These are phyloP conservation scores for Odontomachus brunneus DNA, from an alignment of 1,140 invertebrate genomes.

Conservation along the genomic window DNA sequence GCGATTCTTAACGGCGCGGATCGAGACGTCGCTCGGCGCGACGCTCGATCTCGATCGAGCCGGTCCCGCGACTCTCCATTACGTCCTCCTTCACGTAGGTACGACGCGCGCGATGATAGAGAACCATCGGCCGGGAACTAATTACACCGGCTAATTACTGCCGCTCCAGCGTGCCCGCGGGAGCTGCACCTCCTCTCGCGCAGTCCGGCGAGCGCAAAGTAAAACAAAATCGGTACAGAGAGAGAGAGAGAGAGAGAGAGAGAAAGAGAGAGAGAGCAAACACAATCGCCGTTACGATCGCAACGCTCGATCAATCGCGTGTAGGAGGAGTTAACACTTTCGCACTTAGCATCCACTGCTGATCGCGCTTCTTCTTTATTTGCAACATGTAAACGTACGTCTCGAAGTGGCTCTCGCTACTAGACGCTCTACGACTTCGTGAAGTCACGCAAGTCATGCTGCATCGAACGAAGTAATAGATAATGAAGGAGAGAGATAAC, in stretches of 20 bases:
- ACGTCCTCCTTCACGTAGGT: slow-evolving; percentile 39
- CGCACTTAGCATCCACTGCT: too few relatives aligned
- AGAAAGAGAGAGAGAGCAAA: background rate
- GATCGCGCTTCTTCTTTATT: too few relatives aligned
- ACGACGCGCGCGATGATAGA: slow-evolving; percentile 38
- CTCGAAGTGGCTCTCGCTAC: too few relatives aligned
- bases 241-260: background rate
- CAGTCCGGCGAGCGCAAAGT: slow-evolving; percentile 20
- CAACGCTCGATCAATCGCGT: slow-evolving; percentile 9
- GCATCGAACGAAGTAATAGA: too few relatives aligned
- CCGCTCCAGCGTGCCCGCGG: slow-evolving; percentile 18
- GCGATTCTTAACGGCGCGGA: slow-evolving; percentile 25
- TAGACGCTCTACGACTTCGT: too few relatives aligned
- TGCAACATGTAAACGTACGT: too few relatives aligned
- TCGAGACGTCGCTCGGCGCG: slow-evolving; percentile 40
- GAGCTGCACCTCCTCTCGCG: background rate
- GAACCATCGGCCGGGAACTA: slow-evolving; percentile 54
- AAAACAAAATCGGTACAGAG: slow-evolving; percentile 29
- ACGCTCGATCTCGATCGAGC: slow-evolving; percentile 38
- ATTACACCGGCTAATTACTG: slow-evolving; percentile 56
- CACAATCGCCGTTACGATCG: slow-evolving; percentile 27
- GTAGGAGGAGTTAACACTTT: too few relatives aligned
- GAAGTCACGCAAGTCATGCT: too few relatives aligned
- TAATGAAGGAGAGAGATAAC: too few relatives aligned
- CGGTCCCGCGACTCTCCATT: slow-evolving; percentile 18